Base-by-base conservation (phyloP, 1,140 invertebrate species). In the Ceratosolen solmsi region DNA sequence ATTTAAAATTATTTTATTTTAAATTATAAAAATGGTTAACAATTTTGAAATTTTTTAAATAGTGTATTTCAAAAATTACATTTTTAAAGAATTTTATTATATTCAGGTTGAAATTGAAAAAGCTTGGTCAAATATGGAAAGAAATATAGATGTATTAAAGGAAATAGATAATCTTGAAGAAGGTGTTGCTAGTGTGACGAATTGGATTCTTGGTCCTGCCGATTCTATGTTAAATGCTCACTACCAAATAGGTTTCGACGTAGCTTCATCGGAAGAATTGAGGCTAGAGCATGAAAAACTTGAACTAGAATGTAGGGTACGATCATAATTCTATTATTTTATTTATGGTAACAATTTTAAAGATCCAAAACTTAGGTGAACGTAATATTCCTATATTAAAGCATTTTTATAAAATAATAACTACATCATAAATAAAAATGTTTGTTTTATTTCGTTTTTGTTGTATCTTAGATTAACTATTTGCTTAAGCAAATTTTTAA, bases 141-240 rank as follows among this genome's bases (percentile, higher is more conserved):
- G 92, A 76, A 93, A 91, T 85, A 87, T 95, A 56, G 92, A 93
- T 70, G 92, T 92, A 83, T 92, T 93, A 65, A 94, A 93, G 87
- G 94, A 95, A 85, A 91, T 95, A 74, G 88, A 90, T 58, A 89
- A 91, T 15, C 87, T 95, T 2, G 94, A 94, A 84, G 92, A 94
- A 86, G 94, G 94, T 56, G 93, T 95, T 77, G 91, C 92, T 46
- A 92, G 92, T 86, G 95, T 96, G 22, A 95, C 94, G 13, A 94
- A 95, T 85, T 96, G 95, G 96, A 95, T 96, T 73, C 87, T 96
- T 25, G 94, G 95, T 60, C 94, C 94, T 71, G 96, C 95, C 1
- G 95, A 96, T 87, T 93, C 93, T 79, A 92, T 96, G 88, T 88
- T 96, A 22, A 94, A 94, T 82, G 93, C 93, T 1, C 94, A 95